A percentile compares a stretch with the other conserved stretches of the same genome.
Conservation (phyloP, 1,140 invertebrate genomes). For the Brachionus rubens region DNA sequence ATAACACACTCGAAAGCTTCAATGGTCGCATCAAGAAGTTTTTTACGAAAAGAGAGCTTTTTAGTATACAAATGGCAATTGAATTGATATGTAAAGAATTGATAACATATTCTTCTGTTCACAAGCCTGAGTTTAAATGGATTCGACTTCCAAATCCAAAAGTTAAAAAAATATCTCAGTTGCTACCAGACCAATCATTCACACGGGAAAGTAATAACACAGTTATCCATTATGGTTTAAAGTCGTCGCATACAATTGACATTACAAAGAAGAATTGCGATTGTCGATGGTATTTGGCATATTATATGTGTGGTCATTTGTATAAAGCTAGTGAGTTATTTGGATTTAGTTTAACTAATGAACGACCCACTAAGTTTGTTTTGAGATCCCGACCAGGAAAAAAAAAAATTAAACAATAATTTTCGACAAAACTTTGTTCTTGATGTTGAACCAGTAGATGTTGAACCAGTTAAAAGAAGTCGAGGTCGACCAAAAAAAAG, state of each 20-base stretch:
- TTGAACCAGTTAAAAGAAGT: no score
- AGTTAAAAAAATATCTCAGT: neutral
- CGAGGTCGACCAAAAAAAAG: no score
- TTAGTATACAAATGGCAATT: neutral
- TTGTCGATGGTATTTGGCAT: constrained; percentile 15
- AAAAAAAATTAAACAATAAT: no score
- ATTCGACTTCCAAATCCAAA: neutral
- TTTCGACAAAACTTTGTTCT: no score
- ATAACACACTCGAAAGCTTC: neutral
- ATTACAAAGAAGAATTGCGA: neutral
- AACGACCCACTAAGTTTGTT: no score
- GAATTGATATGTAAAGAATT: neutral
- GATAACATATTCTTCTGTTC: neutral
- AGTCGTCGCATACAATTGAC: neutral
- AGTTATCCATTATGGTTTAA: neutral
- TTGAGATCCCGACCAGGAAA: no score
- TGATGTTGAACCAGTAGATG: no score
- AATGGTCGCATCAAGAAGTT: neutral
- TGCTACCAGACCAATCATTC: neutral
- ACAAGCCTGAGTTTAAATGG: neutral
- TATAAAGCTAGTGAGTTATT: no score
- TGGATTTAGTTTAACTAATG: no score
- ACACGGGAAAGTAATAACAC: neutral
- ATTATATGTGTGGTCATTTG: neutral
- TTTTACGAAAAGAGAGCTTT: neutral